Percentiles rank a stretch among this genome's conserved stretches.
phyloP scores from a whole-genome alignment of 2,888 invertebrate species.

The Drosophila yooni region DNA sequence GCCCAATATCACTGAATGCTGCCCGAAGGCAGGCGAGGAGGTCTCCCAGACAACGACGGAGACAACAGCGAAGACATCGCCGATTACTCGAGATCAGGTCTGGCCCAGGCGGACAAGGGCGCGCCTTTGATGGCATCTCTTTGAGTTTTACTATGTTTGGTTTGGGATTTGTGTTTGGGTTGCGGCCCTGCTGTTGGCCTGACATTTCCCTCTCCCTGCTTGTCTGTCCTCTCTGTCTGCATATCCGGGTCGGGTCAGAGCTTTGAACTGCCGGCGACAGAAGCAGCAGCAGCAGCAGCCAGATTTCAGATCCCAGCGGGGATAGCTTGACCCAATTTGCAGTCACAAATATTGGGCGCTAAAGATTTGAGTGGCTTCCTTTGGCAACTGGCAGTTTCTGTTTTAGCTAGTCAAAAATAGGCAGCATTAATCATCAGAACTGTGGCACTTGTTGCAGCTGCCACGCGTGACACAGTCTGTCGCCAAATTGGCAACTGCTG shows the following conservation, averaged over 20 bases:
- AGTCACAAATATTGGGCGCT: conserved; percentile 34
- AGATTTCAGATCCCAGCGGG: conserved; percentile 41
- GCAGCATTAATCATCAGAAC: conserved; percentile 55
- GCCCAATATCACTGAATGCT: not conserved
- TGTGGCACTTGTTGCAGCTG: conserved; percentile 67
- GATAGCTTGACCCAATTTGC: conserved; percentile 48
- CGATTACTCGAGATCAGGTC: conserved; percentile 22
- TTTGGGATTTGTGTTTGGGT: conserved; percentile 4
- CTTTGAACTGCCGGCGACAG: conserved; percentile 54
- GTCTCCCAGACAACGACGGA: not conserved
- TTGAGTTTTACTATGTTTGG: conserved; percentile 1
- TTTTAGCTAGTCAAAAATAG: conserved; percentile 44
- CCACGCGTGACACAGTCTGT: conserved; percentile 48
- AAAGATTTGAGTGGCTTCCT: conserved; percentile 28
- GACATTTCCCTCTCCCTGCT: conserved; percentile 33
- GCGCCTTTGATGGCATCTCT: conserved; percentile 59
- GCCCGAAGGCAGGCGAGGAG: conserved; percentile 31
- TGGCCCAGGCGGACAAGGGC: conserved; percentile 52
- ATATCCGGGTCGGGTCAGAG: conserved; percentile 57
- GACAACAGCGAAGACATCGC: conserved; percentile 24
- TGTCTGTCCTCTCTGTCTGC: conserved; percentile 23
- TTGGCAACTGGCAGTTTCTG: conserved; percentile 2
- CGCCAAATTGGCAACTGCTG: conserved; percentile 59
- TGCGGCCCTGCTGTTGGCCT: conserved; percentile 13
- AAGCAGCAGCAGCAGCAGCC: conserved; percentile 1